Percentiles rank a stretch among this genome's conserved stretches.
Conservation (phyloP, 2,113 vertebrate species). For the Romanogobio albipinnatus region DNA sequence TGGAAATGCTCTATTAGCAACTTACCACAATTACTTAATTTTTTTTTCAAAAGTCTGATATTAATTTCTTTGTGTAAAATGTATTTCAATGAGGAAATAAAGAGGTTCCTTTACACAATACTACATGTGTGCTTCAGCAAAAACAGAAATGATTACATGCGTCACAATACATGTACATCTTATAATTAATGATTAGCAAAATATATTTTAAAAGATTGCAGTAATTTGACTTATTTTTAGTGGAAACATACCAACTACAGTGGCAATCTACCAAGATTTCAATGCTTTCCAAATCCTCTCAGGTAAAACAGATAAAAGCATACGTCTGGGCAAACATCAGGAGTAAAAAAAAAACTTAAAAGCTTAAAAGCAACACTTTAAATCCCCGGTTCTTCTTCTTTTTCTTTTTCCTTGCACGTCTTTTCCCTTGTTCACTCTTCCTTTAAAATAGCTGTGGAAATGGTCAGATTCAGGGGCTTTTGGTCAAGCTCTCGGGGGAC, state of each 20-base stretch:
- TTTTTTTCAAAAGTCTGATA: not conserved
- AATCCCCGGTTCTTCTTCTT: constrained; percentile 47
- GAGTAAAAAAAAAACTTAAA: too few relatives aligned
- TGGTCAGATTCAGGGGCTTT: constrained; percentile 43
- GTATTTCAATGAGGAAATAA: not conserved
- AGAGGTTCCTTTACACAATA: not conserved
- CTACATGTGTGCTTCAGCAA: not conserved
- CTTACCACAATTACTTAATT: not conserved
- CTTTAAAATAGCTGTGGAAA: constrained; percentile 61
- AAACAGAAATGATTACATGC: not conserved
- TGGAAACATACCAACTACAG: not conserved
- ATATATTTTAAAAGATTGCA: not conserved
- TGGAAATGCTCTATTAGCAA: not conserved
- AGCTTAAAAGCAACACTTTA: constrained; percentile 51
- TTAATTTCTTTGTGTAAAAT: not conserved
- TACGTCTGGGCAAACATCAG: not conserved
- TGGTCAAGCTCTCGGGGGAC: constrained; percentile 58
- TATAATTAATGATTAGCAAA: not conserved
- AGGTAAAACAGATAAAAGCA: not conserved
- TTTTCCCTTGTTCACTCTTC: constrained; percentile 23
- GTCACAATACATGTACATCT: not conserved
- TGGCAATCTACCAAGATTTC: not conserved
- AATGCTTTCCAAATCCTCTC: not conserved
- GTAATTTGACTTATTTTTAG: not conserved
- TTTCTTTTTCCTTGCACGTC: constrained; percentile 32